phyloP scores from a whole-genome alignment of 2,797 vertebrate species.

The Cyprinodon diabolis region DNA sequence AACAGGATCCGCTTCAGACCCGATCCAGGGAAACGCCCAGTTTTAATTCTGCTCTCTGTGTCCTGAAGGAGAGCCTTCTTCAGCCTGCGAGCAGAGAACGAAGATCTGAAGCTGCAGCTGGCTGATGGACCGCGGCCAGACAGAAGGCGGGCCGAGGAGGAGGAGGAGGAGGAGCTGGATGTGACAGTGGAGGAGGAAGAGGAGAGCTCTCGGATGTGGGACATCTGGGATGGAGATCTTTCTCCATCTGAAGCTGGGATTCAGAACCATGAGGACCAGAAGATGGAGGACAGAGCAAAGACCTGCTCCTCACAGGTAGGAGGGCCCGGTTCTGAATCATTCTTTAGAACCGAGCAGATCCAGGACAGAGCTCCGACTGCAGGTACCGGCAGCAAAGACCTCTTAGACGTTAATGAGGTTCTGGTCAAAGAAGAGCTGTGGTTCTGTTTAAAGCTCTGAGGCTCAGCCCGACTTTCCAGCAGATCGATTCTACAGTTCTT shows the following conservation, averaged over 20 bases:
- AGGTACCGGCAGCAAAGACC: background rate
- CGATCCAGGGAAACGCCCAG: background rate
- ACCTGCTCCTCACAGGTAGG: conserved; percentile 55
- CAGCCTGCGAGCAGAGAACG: conserved; percentile 83
- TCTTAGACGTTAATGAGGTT: too few relatives aligned
- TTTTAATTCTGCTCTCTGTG: background rate
- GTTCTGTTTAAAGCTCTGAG: too few relatives aligned
- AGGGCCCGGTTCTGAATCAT: background rate
- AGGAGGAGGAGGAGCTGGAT: conserved; percentile 64
- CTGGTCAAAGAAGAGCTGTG: too few relatives aligned
- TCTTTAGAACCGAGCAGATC: background rate
- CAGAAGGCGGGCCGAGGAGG: conserved; percentile 46
- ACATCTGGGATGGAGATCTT: conserved; percentile 53
- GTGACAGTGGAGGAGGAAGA: conserved; percentile 54
- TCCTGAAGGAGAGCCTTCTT: conserved; percentile 85
- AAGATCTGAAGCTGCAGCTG: conserved; percentile 81
- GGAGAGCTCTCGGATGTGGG: conserved; percentile 52
- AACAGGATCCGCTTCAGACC: too few relatives aligned
- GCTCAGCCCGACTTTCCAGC: too few relatives aligned
- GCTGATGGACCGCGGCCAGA: conserved; percentile 63
- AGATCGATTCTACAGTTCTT: too few relatives aligned
- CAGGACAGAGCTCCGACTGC: background rate
- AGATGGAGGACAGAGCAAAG: conserved; percentile 41
- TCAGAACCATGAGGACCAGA: conserved; percentile 38
- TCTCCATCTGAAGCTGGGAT: conserved; percentile 23